Conservation (phyloP, 1,140 invertebrate species). For the Bicyclus anynana region DNA sequence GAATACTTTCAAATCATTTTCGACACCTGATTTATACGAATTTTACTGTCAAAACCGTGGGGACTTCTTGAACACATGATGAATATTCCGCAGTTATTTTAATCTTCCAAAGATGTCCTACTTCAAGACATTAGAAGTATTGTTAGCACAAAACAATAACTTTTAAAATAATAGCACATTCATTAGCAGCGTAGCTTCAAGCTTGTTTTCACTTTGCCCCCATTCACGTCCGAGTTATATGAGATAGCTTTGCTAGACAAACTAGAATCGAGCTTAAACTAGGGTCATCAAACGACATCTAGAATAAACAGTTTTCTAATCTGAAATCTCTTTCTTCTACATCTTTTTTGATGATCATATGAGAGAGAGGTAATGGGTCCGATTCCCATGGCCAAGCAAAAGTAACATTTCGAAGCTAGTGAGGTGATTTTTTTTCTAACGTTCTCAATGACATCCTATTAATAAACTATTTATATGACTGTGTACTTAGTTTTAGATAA, state of each 20-base stretch:
- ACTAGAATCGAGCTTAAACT: not conserved
- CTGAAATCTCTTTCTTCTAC: not conserved
- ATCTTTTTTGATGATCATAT: too few relatives aligned
- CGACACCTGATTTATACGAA: too few relatives aligned
- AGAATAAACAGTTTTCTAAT: not conserved
- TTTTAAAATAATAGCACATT: conserved; percentile 10
- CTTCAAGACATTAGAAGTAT: conserved; percentile 1
- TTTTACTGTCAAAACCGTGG: not conserved
- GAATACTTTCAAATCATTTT: too few relatives aligned
- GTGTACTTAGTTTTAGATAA: too few relatives aligned
- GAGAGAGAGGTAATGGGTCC: too few relatives aligned
- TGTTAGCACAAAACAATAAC: not conserved
- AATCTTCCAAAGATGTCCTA: not conserved
- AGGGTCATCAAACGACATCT: not conserved
- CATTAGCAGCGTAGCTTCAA: conserved; percentile 2
- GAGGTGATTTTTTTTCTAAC: too few relatives aligned
- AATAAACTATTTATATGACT: too few relatives aligned
- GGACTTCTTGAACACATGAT: not conserved
- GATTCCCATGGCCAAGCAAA: too few relatives aligned
- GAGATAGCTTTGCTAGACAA: conserved; percentile 12
- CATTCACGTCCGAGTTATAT: not conserved
- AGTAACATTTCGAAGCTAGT: too few relatives aligned
- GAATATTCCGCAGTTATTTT: not conserved
- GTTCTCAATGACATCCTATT: too few relatives aligned
- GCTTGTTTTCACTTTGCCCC: not conserved